Evolutionary conservation across 2,113 vertebrate genomes (phyloP).

Genomic region (Felis chaus): DNA sequence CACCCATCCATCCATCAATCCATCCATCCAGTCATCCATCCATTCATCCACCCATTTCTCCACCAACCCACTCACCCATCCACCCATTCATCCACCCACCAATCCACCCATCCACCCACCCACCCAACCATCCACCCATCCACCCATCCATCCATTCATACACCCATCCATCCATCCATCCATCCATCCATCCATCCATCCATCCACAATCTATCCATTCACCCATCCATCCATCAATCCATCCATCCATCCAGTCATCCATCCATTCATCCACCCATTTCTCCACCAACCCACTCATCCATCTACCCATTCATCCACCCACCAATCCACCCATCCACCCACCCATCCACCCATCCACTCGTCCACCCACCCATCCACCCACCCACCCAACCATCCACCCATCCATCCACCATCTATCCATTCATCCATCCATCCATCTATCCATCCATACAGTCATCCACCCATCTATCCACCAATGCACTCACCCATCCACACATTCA

Average conservation of each 20-base stretch:
- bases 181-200: rapidly evolving
- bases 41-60: rapidly evolving
- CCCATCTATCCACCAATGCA: rapidly evolving
- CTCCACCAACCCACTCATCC: neutral
- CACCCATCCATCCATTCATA: neutral
- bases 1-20: rapidly evolving
- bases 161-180: rapidly evolving
- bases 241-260: rapidly evolving
- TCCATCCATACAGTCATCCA: rapidly evolving
- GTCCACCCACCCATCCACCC: neutral
- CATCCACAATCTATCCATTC: rapidly evolving
- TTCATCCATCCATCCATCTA: rapidly evolving
- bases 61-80: rapidly evolving
- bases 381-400: rapidly evolving
- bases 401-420: neutral
- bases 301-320: rapidly evolving
- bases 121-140: neutral
- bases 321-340: rapidly evolving
- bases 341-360: rapidly evolving
- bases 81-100: too few species aligned
- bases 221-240: neutral
- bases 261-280: neutral
- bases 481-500: too few species aligned
- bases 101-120: rapidly evolving
- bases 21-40: neutral